These are phyloP conservation scores for Hylia prasina DNA, from an alignment of 2,113 vertebrate genomes.

Conservation along the genomic window DNA sequence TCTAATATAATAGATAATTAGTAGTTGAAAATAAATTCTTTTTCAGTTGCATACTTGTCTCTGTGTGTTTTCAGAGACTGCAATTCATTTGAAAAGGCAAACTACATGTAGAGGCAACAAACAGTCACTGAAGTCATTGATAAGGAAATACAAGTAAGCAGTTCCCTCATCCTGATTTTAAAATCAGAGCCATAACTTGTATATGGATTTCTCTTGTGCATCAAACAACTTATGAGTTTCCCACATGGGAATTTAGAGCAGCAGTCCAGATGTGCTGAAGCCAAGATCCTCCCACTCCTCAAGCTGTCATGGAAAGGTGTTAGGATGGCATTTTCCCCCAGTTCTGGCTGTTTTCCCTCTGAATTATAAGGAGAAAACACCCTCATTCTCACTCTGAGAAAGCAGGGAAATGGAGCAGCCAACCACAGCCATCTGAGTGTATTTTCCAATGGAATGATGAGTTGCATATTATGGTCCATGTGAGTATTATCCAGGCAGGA, in stretches of 20 bases:
- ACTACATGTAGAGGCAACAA: background rate
- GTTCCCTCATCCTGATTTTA: background rate
- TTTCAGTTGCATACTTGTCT: background rate
- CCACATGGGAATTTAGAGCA: background rate
- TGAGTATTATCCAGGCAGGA: background rate
- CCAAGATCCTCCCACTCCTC: accelerated
- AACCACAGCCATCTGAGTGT: background rate
- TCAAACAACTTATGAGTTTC: background rate
- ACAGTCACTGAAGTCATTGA: accelerated
- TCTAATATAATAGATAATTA: background rate
- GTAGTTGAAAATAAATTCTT: background rate
- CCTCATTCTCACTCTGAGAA: background rate
- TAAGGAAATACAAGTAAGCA: background rate
- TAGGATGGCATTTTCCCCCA: background rate
- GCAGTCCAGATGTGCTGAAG: background rate
- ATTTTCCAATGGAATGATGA: background rate
- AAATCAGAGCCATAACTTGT: background rate
- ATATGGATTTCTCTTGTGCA: background rate
- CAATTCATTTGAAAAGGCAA: background rate
- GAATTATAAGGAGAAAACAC: background rate
- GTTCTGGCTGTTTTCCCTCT: background rate
- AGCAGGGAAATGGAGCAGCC: background rate
- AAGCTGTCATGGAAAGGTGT: background rate
- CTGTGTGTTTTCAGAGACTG: background rate
- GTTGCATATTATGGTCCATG: accelerated